Conservation (phyloP, 35 echinoderm and acorn worm genomes). For the Lytechinus pictus region DNA sequence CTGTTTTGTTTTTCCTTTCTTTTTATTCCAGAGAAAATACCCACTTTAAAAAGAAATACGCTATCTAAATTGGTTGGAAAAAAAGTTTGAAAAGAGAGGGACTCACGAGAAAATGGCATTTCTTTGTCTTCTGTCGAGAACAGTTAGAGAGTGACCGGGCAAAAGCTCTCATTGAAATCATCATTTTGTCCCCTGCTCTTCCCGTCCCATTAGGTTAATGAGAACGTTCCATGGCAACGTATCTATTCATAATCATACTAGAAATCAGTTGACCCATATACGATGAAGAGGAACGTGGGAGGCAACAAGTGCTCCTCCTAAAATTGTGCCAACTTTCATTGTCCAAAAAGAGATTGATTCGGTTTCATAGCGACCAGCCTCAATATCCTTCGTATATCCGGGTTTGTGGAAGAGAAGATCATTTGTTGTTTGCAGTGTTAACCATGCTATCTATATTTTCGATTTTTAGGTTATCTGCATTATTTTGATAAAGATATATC, state of each 20-base stretch:
- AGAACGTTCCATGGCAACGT: neutral
- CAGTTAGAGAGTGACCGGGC: neutral
- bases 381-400: no score
- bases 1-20: no score
- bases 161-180: neutral
- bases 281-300: neutral
- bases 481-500: no score
- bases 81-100: neutral
- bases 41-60: no score
- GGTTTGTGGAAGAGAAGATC: no score
- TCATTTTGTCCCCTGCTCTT: neutral
- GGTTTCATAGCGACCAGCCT: neutral
- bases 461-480: no score
- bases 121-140: neutral
- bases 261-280: conserved; percentile 4
- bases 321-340: neutral
- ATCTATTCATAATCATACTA: neutral
- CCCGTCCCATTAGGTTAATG: neutral
- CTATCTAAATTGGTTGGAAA: no score
- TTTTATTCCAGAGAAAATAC: no score
- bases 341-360: neutral
- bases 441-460: no score
- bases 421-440: no score
- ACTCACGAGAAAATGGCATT: neutral
- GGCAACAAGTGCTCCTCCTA: neutral